Percentiles rank a stretch among this genome's conserved stretches.
Conservation (phyloP, 1,140 invertebrate genomes). For the Chrysoperla carnea region DNA sequence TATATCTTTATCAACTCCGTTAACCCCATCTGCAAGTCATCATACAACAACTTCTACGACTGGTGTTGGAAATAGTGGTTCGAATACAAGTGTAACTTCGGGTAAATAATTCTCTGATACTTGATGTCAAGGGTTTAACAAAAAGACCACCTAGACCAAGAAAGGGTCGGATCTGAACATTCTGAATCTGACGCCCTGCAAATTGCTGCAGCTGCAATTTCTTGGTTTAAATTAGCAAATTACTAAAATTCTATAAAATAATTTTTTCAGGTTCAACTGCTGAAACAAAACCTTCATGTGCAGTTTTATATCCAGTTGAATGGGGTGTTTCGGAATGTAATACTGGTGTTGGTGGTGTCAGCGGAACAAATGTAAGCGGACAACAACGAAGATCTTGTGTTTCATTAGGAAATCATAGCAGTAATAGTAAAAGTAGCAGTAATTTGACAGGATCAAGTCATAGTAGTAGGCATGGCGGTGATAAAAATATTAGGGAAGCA, state of each 20-base stretch:
- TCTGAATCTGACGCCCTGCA: too few species aligned
- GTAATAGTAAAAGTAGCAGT: constrained; percentile 51
- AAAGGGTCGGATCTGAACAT: too few species aligned
- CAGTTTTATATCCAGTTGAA: constrained; percentile 33
- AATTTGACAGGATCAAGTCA: constrained; percentile 38
- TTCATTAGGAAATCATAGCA: constrained; percentile 49
- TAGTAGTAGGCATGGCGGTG: constrained; percentile 18
- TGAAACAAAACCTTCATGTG: constrained; percentile 49
- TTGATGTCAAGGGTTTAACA: too few species aligned
- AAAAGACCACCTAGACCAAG: too few species aligned
- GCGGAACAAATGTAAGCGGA: constrained; percentile 22
- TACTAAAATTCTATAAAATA: too few species aligned
- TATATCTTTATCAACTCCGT: background rate
- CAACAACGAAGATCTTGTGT: constrained; percentile 48
- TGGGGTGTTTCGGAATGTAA: constrained; percentile 35
- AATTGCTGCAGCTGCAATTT: too few species aligned
- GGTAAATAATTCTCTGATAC: too few species aligned
- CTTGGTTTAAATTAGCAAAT: too few species aligned
- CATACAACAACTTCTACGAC: constrained; percentile 1
- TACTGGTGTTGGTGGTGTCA: constrained; percentile 19
- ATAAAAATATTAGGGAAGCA: background rate
- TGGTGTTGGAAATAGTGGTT: background rate
- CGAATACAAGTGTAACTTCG: constrained; percentile 20
- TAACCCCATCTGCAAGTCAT: constrained; percentile 7
- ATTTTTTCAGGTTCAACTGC: constrained; percentile 33